Base-by-base conservation (phyloP, 2,888 invertebrate species). In the Eristalis arbustorum region DNA sequence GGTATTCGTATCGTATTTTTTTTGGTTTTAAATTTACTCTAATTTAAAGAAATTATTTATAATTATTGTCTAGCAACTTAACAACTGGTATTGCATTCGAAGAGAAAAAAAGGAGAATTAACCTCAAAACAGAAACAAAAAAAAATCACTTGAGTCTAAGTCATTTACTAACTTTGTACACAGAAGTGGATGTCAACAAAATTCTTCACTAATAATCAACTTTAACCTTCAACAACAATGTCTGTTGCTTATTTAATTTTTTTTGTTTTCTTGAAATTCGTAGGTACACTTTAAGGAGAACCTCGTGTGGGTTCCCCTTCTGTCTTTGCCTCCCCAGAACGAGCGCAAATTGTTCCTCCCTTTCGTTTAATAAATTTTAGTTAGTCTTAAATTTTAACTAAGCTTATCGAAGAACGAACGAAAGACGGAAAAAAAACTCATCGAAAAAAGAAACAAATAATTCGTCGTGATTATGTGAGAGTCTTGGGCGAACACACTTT, bases 21-120 rank as follows among this genome's bases (percentile, higher is more conserved):
- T 61, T 59, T 61, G 5, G 23, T 37, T 56, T 28, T 5, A 72
- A 37, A 67, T 74, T 78, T 73, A n/a, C 59, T 59, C 64, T 87
- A 68, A 77, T 69, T 8, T 63, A 69, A 87, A 64, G 67, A 87
- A 87, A 87, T 77, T 77, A 85, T 69, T 67, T 62, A 82, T 89
- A 89, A 89, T 89, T 89, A 89, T 89, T 89, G 89, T 89, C 89
- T 88, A 88, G 82, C 85, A 88, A 88, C 78, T 89, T 77, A 88
- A 85, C 87, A 83, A 84, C 79, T 80, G 67, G 77, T 78, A 31
- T 49, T 57, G 57, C 62, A 74, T 42, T 73, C 72, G 68, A 61
- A 84, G 78, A 88, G n/a, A 64, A 79, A 88, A 68, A 57, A 80
- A 76, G 10, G 0, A 1, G 4, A 31, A 31, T 31, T 31, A 31